Conservation (phyloP, 2,113 vertebrate species). For the Hippocampus comes region DNA sequence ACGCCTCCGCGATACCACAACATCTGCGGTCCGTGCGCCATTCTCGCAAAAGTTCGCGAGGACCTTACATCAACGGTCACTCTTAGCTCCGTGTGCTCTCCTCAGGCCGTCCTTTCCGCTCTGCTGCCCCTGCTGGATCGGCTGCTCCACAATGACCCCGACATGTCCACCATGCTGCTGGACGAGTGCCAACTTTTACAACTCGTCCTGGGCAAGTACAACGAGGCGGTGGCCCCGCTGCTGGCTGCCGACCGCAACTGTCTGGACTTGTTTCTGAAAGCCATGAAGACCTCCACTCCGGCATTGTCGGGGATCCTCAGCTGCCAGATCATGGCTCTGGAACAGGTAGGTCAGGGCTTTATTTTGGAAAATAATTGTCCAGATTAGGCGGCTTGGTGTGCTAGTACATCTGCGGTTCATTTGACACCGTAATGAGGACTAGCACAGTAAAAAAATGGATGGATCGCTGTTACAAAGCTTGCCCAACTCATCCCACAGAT, state of each 20-base stretch:
- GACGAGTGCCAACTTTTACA: conserved; percentile 79
- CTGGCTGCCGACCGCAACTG: conserved; percentile 75
- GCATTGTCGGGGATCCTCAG: conserved; percentile 69
- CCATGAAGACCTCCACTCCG: conserved; percentile 69
- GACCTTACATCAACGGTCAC: neutral
- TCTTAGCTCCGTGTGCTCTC: no score
- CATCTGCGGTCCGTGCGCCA: neutral
- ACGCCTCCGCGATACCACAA: neutral
- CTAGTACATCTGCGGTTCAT: no score
- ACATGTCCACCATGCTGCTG: conserved; percentile 68
- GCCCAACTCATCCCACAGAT: conserved; percentile 70
- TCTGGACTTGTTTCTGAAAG: conserved; percentile 81
- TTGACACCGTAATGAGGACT: no score
- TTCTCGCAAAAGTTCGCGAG: no score
- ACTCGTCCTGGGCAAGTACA: conserved; percentile 82
- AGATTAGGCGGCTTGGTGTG: no score
- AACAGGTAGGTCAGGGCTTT: conserved; percentile 83
- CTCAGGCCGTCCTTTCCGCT: conserved; percentile 75
- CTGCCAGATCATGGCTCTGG: conserved; percentile 82
- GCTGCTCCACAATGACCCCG: conserved; percentile 76
- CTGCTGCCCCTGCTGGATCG: conserved; percentile 78
- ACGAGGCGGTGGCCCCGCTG: conserved; percentile 78
- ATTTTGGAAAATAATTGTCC: neutral
- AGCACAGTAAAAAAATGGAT: no score
- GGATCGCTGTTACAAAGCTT: neutral